These are phyloP conservation scores for Isurus oxyrinchus DNA, from an alignment of 2,113 vertebrate species.

Conservation along the genomic window DNA sequence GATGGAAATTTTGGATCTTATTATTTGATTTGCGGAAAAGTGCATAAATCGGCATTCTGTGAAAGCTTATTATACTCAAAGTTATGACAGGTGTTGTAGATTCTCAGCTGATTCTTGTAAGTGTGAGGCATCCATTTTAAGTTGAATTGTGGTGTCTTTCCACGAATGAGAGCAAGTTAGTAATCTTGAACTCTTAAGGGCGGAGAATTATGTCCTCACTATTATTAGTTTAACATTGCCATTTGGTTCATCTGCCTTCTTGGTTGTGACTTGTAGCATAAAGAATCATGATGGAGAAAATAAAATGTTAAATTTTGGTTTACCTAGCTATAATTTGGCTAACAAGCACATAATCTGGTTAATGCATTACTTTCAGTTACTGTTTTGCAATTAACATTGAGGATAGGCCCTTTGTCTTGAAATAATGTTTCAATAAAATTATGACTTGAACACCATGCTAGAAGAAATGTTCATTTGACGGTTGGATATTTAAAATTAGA, in stretches of 20 bases:
- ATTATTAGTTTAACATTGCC: background rate
- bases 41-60: background rate
- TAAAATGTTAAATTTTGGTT: background rate
- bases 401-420: background rate
- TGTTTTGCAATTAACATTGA: background rate
- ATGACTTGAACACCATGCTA: background rate
- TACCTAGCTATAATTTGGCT: background rate
- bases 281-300: background rate
- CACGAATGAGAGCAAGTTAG: background rate
- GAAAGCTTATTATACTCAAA: background rate
- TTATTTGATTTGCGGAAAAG: background rate
- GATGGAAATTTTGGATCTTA: background rate
- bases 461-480: background rate
- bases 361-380: background rate
- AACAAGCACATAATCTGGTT: background rate
- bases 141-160: background rate
- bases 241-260: background rate
- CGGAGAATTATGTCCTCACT: background rate
- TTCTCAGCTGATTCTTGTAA: background rate
- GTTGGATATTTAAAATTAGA: background rate
- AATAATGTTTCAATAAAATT: background rate
- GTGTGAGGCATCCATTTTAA: background rate
- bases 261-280: background rate
- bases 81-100: background rate
- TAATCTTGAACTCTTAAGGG: background rate